These are phyloP conservation scores for Geopemphigus sp. DNA, from an alignment of 1,140 invertebrate species.

Conservation along the genomic window DNA sequence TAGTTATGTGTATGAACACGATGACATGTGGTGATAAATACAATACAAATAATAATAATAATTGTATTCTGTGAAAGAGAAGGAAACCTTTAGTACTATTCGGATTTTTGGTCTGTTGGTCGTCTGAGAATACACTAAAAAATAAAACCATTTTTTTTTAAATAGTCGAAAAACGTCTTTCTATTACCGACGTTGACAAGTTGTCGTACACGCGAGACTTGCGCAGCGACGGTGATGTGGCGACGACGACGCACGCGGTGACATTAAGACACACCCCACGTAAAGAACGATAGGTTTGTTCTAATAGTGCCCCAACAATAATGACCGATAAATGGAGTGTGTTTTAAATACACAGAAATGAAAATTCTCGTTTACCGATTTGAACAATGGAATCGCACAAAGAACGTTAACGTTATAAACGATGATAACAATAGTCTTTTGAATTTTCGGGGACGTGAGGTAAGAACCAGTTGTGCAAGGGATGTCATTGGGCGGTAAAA, in stretches of 20 bases:
- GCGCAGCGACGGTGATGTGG: background rate
- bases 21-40: background rate
- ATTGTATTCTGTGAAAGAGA: slow-evolving; percentile 6
- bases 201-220: background rate
- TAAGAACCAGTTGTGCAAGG: slow-evolving; percentile 30
- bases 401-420: background rate
- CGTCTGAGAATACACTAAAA: background rate
- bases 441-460: background rate
- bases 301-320: slow-evolving; percentile 26
- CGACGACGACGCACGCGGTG: background rate
- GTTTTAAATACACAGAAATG: slow-evolving; percentile 2
- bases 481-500: slow-evolving; percentile 28
- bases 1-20: background rate
- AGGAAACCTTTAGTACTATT: background rate
- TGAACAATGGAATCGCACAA: slow-evolving; percentile 1
- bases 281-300: background rate
- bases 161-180: slow-evolving; percentile 5
- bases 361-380: background rate
- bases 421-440: slow-evolving; percentile 23
- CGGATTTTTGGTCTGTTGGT: background rate
- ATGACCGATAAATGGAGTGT: background rate
- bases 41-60: too few species aligned
- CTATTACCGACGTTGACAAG: background rate
- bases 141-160: too few species aligned
- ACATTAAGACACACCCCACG: background rate